Evolutionary conservation across 2,888 invertebrate genomes (phyloP), one percentile per base, ranked within the genome.

Genomic region (Pseudolycoriella hygida): DNA sequence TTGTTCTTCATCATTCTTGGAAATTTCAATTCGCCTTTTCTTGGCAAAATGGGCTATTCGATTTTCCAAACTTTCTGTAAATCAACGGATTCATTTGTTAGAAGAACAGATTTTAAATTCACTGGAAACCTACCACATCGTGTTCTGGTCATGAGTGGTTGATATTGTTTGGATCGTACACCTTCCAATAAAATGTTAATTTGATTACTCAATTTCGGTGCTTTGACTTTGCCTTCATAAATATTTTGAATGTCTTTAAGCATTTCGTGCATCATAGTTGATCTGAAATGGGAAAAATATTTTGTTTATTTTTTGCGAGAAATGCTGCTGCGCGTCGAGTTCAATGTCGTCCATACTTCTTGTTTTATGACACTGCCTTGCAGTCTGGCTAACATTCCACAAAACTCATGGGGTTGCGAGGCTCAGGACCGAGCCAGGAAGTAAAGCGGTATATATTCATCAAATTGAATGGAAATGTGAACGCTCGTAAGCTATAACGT

Each of bases 21-120:
- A 25, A 4, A 46, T 6, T 20, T 48, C 48, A 2, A 64, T 51
- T 57, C 74, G 72, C 56, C 73, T 71, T 56, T 78, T 78, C 59
- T 83, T 87, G 6, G 72, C 72, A 57, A 74, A 84, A 62, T 83
- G 77, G 53, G 80, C 71, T 43, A 89, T 80, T 52, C 80, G 75
- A 54, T 81, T 78, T 64, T 89, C 86, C 49, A 90, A 67, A 55
- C 84, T 86, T 38, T 80, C 88, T 88, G 71, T 32, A 74, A 74
- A 56, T 50, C 55, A 54, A 52, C n/a, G n/a, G 49, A 44, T n/a
- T n/a, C n/a, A n/a, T n/a, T n/a, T n/a, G n/a, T n/a, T n/a, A 47
- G 43, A 44, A 31, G 42, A 32, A 34, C 12, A 42, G 44, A 46
- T 6, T 30, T 17, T 17, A 40, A 38, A 19, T 32, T 11, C 14